A percentile compares a stretch with the other conserved stretches of the same genome.
phyloP scores from a whole-genome alignment of 2,888 invertebrate species.

The Fabriciana adippe region DNA sequence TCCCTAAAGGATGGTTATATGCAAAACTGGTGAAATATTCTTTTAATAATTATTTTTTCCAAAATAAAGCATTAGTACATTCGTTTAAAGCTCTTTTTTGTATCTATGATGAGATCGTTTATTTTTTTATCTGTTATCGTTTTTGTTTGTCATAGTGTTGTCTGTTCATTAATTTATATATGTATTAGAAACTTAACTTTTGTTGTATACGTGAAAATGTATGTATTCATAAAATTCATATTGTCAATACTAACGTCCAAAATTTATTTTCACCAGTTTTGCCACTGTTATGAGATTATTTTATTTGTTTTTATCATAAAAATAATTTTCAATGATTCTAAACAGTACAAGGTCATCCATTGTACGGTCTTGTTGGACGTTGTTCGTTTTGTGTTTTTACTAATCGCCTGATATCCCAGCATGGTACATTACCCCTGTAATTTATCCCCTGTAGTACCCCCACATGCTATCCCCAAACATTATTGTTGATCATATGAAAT shows the following conservation, averaged over 20 bases:
- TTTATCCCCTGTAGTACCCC: slow-evolving; percentile 39
- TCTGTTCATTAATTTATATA: too few species aligned
- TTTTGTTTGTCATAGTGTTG: slow-evolving; percentile 1
- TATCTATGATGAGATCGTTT: too few species aligned
- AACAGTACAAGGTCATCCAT: slow-evolving; percentile 18
- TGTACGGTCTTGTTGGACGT: slow-evolving; percentile 47
- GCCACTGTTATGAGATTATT: slow-evolving; percentile 69
- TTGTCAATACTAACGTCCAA: neutral
- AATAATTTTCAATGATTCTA: slow-evolving; percentile 10
- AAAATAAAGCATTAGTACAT: too few species aligned
- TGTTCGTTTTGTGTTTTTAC: slow-evolving; percentile 70
- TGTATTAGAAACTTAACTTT: too few species aligned
- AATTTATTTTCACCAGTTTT: slow-evolving; percentile 54
- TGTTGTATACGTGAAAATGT: too few species aligned
- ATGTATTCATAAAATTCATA: too few species aligned
- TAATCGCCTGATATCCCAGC: slow-evolving; percentile 75
- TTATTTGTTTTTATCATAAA: slow-evolving; percentile 55
- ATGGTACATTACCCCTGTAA: slow-evolving; percentile 49
- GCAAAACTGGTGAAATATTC: slow-evolving; percentile 31
- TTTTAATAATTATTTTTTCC: too few species aligned
- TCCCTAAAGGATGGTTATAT: slow-evolving; percentile 38
- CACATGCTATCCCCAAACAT: slow-evolving; percentile 39
- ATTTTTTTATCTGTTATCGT: too few species aligned
- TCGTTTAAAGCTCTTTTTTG: too few species aligned
- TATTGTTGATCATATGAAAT: slow-evolving; percentile 58